phyloP scores from a whole-genome alignment of 92 coral and sea anemone genomes.

The Epizoanthus illoricatus region DNA sequence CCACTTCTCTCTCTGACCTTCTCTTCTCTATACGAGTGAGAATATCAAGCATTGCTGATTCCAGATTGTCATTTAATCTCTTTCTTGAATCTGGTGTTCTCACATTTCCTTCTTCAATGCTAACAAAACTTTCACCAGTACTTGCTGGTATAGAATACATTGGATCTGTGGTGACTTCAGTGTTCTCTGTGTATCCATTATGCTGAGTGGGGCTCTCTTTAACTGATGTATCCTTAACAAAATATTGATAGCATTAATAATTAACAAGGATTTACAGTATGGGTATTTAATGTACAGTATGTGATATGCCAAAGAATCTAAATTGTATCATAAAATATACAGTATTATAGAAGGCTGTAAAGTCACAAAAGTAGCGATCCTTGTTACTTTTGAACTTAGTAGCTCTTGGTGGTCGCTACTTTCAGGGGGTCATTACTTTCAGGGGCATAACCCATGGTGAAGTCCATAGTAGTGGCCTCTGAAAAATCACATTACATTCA shows the following conservation, averaged over 20 bases:
- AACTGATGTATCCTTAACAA: background rate
- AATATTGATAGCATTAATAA: background rate
- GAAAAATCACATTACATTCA: too few relatives aligned
- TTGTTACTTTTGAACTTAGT: too few relatives aligned
- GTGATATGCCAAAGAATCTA: too few relatives aligned
- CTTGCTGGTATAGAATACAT: background rate
- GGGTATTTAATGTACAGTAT: too few relatives aligned
- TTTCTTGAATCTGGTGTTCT: constrained; percentile 22
- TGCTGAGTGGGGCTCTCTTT: constrained; percentile 17
- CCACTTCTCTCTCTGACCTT: constrained; percentile 2
- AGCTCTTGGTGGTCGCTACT: too few relatives aligned
- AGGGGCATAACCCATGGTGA: too few relatives aligned
- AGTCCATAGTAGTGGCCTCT: too few relatives aligned
- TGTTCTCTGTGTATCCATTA: constrained; percentile 5
- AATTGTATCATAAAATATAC: too few relatives aligned
- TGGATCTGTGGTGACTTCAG: background rate
- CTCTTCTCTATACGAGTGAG: constrained; percentile 23
- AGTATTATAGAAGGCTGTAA: too few relatives aligned
- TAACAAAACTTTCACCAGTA: background rate
- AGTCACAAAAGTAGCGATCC: too few relatives aligned
- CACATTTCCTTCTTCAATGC: background rate
- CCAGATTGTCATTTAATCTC: constrained; percentile 34
- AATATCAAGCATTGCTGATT: constrained; percentile 22
- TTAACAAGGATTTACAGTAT: background rate
- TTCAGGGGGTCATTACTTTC: too few relatives aligned